Evolutionary conservation across 2,888 invertebrate genomes (phyloP), one percentile per base, ranked within the genome.

Genomic region (Hetaerina titia): DNA sequence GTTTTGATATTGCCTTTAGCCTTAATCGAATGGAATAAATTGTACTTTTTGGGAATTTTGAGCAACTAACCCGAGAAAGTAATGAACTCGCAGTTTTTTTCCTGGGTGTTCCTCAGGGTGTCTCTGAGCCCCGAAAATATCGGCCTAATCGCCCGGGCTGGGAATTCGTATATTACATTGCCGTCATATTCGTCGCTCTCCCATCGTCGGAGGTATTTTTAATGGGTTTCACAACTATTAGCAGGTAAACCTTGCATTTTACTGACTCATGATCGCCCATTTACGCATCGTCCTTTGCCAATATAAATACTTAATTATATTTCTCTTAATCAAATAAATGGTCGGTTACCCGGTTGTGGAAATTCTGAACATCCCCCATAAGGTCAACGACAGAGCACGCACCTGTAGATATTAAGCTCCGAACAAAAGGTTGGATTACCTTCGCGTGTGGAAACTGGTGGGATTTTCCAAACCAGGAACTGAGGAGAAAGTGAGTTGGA

Each of bases 381-480:
- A 69, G 69, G 69, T 69, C 69, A 69, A 69, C 69, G 69, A 81
- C 11, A 31, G n/a, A 31, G 81, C 25, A 81, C 81, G n/a, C 5
- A n/a, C 0, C 81, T 81, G 25, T 13, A 60, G 13, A 31, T 31
- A 81, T 31, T 81, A 4, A 13, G 31, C 9, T 81, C 31, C 81
- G 31, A n/a, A 81, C 81, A 81, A 81, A 81, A 25, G 81, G 81
- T 81, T 81, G 81, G 31, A 31, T 81, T 81, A 81, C 81, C 81
- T 81, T 81, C 81, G 81, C 81, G 81, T 81, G 81, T 81, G 81
- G 81, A 81, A 81, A 31, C 25, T 25, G 13, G 81, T 81, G 81
- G 81, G 81, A 81, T 81, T 81, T 81, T 31, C 81, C 25, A n/a
- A 81, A 31, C 81, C 81, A 45, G 81, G 81, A 81, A 81, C 81